Conservation (phyloP, 2,113 vertebrate species). For the Stegastes partitus region DNA sequence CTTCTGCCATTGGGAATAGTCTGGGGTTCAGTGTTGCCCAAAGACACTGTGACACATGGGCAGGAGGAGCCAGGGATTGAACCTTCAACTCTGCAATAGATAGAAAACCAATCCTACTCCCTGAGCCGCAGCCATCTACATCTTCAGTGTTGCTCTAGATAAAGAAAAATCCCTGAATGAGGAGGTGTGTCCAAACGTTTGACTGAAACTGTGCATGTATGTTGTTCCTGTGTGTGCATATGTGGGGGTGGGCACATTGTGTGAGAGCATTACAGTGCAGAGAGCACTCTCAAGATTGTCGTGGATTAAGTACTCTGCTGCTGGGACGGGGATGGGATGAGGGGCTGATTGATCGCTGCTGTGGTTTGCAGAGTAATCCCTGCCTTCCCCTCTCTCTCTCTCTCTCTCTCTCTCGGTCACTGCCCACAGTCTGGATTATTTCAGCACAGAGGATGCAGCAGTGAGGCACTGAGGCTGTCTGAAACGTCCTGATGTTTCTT, state of each 20-base stretch:
- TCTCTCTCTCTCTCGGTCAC: constrained; percentile 25
- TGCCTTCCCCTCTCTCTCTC: constrained; percentile 12
- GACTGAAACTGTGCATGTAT: too few species aligned
- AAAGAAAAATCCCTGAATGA: too few species aligned
- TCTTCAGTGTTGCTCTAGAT: too few species aligned
- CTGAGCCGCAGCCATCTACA: too few species aligned
- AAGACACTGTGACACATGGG: too few species aligned
- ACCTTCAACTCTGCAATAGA: too few species aligned
- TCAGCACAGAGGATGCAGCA: constrained; percentile 38
- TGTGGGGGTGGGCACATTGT: background rate
- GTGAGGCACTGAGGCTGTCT: constrained; percentile 2
- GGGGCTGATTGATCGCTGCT: constrained; percentile 42
- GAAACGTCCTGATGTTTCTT: background rate
- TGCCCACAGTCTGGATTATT: constrained; percentile 68
- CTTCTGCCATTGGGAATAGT: too few species aligned
- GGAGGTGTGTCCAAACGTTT: too few species aligned
- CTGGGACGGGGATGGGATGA: constrained; percentile 29
- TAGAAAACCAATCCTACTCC: too few species aligned
- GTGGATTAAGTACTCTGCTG: constrained; percentile 44
- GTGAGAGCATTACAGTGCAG: background rate
- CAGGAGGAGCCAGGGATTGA: too few species aligned
- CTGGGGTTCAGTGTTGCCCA: too few species aligned
- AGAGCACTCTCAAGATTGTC: constrained; percentile 24
- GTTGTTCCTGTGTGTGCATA: background rate
- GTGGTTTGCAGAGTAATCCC: constrained; percentile 64